A percentile compares a stretch with the other conserved stretches of the same genome.
Conservation (phyloP, 2,113 vertebrate genomes). For the Rhineura floridana region DNA sequence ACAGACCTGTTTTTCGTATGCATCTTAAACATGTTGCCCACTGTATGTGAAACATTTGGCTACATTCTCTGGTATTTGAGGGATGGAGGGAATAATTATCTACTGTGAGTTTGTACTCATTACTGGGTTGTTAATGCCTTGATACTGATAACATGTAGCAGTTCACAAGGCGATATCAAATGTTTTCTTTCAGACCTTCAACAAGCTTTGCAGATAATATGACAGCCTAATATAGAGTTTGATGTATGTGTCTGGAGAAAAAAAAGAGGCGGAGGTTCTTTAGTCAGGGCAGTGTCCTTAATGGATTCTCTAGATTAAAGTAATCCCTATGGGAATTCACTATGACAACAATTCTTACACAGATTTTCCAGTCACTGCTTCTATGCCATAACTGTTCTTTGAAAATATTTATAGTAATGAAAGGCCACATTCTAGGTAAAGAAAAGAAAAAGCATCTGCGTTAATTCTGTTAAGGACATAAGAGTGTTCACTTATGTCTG, state of each 20-base stretch:
- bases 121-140: conserved; percentile 74
- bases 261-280: conserved; percentile 46
- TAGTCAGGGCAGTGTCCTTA: conserved; percentile 65
- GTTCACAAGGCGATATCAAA: conserved; percentile 64
- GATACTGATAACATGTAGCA: conserved; percentile 76
- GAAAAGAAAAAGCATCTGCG: conserved; percentile 36
- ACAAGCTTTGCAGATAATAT: conserved; percentile 56
- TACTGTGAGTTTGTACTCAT: conserved; percentile 39
- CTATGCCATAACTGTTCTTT: conserved; percentile 61
- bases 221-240: conserved; percentile 65
- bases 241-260: conserved; percentile 71
- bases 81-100: conserved; percentile 38
- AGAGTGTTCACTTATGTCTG: conserved; percentile 57
- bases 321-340: conserved; percentile 76
- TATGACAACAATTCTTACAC: conserved; percentile 72
- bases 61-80: conserved; percentile 23
- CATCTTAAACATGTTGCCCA: conserved; percentile 31
- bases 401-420: conserved; percentile 66
- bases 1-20: not conserved
- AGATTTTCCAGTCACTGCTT: conserved; percentile 73
- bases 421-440: conserved; percentile 56
- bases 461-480: conserved; percentile 60
- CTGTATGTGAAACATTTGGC: conserved; percentile 48
- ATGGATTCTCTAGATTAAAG: conserved; percentile 76
- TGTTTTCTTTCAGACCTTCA: conserved; percentile 66